These are phyloP conservation scores for Psix sp. DNA, from an alignment of 1,140 invertebrate species.

Conservation along the genomic window DNA sequence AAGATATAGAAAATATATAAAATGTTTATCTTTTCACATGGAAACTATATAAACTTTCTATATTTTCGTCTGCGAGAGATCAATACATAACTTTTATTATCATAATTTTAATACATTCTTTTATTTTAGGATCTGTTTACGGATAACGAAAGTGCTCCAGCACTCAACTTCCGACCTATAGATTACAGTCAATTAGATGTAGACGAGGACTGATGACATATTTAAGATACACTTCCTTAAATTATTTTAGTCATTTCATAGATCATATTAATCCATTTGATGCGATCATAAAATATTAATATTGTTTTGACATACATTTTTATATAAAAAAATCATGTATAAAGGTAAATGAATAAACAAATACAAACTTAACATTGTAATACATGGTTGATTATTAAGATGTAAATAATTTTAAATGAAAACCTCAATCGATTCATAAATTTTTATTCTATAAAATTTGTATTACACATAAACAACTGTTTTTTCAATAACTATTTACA, in stretches of 20 bases:
- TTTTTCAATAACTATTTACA: slow-evolving; percentile 35
- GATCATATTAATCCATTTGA: slow-evolving; percentile 13
- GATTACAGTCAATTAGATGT: slow-evolving; percentile 69
- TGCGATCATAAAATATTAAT: slow-evolving; percentile 14
- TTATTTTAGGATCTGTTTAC: slow-evolving; percentile 71
- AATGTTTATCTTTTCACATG: too few relatives aligned
- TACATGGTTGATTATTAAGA: not conserved
- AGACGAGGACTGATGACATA: slow-evolving; percentile 66
- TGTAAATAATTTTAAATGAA: slow-evolving; percentile 22
- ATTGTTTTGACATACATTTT: slow-evolving; percentile 3
- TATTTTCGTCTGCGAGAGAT: too few relatives aligned
- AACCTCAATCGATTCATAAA: slow-evolving; percentile 22
- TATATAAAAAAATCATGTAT: slow-evolving; percentile 1
- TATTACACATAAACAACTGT: slow-evolving; percentile 46
- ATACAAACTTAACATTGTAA: slow-evolving; percentile 3
- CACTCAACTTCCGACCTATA: slow-evolving; percentile 66
- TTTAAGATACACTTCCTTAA: slow-evolving; percentile 33
- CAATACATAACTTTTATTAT: not conserved
- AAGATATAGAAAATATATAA: too few relatives aligned
- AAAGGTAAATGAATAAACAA: too few relatives aligned
- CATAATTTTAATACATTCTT: slow-evolving; percentile 2
- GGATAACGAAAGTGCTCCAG: slow-evolving; percentile 69
- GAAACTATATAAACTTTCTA: too few relatives aligned
- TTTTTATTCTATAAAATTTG: slow-evolving; percentile 49
- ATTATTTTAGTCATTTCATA: slow-evolving; percentile 49